These are phyloP conservation scores for Bruchidius siliquastri DNA, from an alignment of 2,888 invertebrate species.

Conservation along the genomic window DNA sequence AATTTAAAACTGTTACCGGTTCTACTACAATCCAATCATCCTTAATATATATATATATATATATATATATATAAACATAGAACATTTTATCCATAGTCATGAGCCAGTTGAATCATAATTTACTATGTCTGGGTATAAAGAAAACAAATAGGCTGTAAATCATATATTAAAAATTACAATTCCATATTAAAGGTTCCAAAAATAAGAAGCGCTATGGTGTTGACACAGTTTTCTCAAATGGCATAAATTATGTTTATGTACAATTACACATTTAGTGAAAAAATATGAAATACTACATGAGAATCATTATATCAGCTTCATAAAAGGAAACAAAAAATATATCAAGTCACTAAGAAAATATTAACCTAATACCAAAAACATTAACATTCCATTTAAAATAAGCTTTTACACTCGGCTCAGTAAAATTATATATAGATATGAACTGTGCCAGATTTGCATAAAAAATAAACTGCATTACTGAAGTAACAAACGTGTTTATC, in stretches of 20 bases:
- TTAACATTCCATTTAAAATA: background rate
- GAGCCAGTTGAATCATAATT: too few species aligned
- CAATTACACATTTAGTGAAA: background rate
- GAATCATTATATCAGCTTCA: slow-evolving; percentile 1
- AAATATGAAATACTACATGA: background rate
- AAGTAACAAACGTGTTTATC: too few species aligned
- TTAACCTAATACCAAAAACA: background rate
- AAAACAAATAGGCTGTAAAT: background rate
- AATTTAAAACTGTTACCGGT: too few species aligned
- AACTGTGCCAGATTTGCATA: too few species aligned
- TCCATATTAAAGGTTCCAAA: background rate
- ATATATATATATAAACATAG: too few species aligned
- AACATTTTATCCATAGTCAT: too few species aligned
- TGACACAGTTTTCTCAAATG: background rate
- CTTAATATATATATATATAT: too few species aligned
- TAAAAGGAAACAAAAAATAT: background rate
- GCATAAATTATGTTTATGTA: background rate
- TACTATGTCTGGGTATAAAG: background rate
- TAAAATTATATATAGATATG: too few species aligned
- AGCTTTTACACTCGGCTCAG: background rate
- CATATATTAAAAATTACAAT: background rate
- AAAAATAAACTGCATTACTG: too few species aligned
- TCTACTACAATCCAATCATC: too few species aligned
- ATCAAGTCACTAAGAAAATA: background rate
- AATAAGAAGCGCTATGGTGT: background rate